phyloP scores from a whole-genome alignment of 2,797 vertebrate species.

The Gadopsis bispinosus region DNA sequence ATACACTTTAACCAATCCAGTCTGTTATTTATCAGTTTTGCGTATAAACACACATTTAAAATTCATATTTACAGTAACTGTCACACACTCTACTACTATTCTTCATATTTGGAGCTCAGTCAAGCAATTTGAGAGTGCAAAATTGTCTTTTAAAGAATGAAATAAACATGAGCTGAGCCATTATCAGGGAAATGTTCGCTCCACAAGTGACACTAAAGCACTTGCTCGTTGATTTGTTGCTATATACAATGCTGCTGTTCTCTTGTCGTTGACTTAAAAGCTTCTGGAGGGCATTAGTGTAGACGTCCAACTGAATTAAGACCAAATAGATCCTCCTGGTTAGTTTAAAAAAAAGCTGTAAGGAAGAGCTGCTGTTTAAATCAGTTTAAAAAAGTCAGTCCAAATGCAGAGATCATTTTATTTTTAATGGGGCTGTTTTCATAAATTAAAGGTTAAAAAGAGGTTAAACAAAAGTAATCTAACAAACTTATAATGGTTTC shows the following conservation, averaged over 20 bases:
- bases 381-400: background rate
- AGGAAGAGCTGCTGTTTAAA: background rate
- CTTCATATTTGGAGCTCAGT: conserved; percentile 15
- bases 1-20: background rate
- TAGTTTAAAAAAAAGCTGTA: background rate
- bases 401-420: conserved; percentile 17
- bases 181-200: conserved; percentile 13
- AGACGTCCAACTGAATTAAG: background rate
- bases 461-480: conserved; percentile 75
- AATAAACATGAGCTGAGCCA: conserved; percentile 35
- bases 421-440: conserved; percentile 59
- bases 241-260: background rate
- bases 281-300: background rate
- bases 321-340: background rate
- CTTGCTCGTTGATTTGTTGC: conserved; percentile 26
- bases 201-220: conserved; percentile 15
- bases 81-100: background rate
- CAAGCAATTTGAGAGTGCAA: conserved; percentile 15
- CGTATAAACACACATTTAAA: conserved; percentile 22
- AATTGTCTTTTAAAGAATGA: conserved; percentile 27
- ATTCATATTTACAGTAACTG: conserved; percentile 23
- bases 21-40: conserved; percentile 18
- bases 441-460: conserved; percentile 67
- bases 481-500: conserved; percentile 62
- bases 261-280: conserved; percentile 4